phyloP scores from a whole-genome alignment of 2,113 vertebrate genomes.

The Pseudorhombus dupliciocellatus region DNA sequence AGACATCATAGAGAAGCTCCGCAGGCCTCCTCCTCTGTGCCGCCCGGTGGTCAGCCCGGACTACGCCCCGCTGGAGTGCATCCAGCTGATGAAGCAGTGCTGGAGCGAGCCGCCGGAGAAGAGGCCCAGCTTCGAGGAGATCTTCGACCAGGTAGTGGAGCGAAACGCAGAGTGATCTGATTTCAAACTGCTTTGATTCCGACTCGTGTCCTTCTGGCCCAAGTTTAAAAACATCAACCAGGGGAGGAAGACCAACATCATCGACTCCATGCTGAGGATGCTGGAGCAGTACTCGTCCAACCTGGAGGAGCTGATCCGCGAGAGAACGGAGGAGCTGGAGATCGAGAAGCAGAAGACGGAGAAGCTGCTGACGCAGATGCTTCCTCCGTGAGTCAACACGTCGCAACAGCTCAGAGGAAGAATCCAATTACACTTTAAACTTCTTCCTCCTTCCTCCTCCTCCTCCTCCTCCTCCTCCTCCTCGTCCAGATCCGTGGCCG shows the following conservation, averaged over 20 bases:
- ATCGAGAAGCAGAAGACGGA: conserved; percentile 87
- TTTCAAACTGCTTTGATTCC: no score
- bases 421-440: no score
- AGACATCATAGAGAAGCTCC: conserved; percentile 82
- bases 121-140: conserved; percentile 78
- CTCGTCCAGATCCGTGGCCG: conserved; percentile 83
- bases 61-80: conserved; percentile 82
- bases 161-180: no score
- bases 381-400: conserved; percentile 78
- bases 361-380: conserved; percentile 85
- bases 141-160: conserved; percentile 78
- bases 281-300: conserved; percentile 85
- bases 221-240: conserved; percentile 76
- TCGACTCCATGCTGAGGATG: conserved; percentile 77
- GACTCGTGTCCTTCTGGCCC: neutral
- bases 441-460: neutral
- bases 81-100: conserved; percentile 84
- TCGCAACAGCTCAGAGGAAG: no score
- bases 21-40: conserved; percentile 80
- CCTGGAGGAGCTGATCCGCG: conserved; percentile 84
- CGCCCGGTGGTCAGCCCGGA: conserved; percentile 80
- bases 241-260: conserved; percentile 76
- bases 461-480: neutral
- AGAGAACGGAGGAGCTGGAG: conserved; percentile 85
- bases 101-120: conserved; percentile 84